These are phyloP conservation scores for Bruchidius siliquastri DNA, from an alignment of 2,888 invertebrate genomes.

Conservation along the genomic window DNA sequence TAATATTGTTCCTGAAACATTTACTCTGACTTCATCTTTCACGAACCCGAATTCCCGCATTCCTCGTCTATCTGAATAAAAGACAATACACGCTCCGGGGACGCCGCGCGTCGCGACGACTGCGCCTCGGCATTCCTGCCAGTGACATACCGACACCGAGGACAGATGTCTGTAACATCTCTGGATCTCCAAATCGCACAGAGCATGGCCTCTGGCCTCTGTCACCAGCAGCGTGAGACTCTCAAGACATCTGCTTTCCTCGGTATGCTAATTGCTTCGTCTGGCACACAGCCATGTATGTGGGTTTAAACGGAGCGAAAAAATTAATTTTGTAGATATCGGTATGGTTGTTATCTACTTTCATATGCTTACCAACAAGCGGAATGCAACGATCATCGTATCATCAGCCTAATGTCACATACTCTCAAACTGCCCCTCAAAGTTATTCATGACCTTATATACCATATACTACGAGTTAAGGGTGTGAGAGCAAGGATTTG, in stretches of 20 bases:
- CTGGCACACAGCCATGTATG: neutral
- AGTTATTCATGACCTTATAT: no score
- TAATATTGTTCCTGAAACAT: no score
- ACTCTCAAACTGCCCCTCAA: no score
- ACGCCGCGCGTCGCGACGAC: neutral
- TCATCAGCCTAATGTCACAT: no score
- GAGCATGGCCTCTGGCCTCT: neutral
- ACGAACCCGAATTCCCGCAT: neutral
- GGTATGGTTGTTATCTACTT: no score
- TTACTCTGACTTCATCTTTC: neutral
- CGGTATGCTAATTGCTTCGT: neutral
- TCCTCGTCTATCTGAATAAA: neutral
- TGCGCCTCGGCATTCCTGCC: neutral
- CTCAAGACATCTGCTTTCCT: neutral
- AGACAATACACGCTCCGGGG: neutral
- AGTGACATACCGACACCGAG: neutral
- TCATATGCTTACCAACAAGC: no score
- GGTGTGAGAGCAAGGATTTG: no score
- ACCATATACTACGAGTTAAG: no score
- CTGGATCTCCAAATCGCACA: neutral
- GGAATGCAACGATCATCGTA: no score
- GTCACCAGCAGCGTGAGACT: neutral
- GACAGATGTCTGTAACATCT: neutral
- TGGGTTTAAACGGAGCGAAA: neutral
- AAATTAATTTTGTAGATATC: no score